phyloP scores from a whole-genome alignment of 2,888 invertebrate species.

The Cephalotes varians region DNA sequence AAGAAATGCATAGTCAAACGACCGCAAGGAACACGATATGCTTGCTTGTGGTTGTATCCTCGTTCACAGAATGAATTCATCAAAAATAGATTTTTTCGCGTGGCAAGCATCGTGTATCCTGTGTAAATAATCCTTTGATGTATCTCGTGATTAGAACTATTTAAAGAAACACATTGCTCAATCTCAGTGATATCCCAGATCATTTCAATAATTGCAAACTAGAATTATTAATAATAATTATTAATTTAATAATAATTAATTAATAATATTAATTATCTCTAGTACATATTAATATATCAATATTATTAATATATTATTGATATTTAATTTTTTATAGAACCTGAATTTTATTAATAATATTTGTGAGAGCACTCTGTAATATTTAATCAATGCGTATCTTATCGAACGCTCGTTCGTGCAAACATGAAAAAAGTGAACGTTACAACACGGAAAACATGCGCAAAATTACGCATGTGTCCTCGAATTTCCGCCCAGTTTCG shows the following conservation, averaged over 20 bases:
- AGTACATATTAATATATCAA: too few species aligned
- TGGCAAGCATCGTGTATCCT: not conserved
- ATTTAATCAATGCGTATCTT: not conserved
- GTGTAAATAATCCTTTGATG: not conserved
- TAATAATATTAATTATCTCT: not conserved
- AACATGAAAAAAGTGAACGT: not conserved
- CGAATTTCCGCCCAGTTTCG: slow-evolving; percentile 5
- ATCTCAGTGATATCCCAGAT: not conserved
- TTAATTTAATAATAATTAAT: not conserved
- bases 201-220: not conserved
- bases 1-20: slow-evolving; percentile 26
- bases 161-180: not conserved
- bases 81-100: slow-evolving; percentile 42
- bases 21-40: slow-evolving; percentile 64
- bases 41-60: slow-evolving; percentile 20
- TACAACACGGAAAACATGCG: not conserved
- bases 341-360: not conserved
- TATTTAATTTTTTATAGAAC: not conserved
- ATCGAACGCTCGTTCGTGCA: not conserved
- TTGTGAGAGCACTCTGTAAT: not conserved
- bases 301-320: not conserved
- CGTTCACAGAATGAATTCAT: not conserved
- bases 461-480: slow-evolving; percentile 33
- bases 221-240: not conserved
- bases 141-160: not conserved